Percentiles rank a stretch among this genome's conserved stretches.
Evolutionary conservation across 2,113 vertebrate species (phyloP).

Genomic region (Cheirogaleus medius): DNA sequence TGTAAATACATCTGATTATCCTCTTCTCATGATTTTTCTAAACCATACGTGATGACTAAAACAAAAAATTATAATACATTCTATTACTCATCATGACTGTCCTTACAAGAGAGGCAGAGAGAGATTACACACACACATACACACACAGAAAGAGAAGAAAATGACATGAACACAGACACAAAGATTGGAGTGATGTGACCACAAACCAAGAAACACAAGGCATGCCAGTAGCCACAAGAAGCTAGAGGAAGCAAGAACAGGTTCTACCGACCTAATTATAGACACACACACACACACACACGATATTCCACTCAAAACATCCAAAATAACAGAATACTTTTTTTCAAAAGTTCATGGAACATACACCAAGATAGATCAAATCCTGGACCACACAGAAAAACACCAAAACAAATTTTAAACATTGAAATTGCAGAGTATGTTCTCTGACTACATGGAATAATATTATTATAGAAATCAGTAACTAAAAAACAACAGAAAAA

Average conservation of each 20-base stretch:
- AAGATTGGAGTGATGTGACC: neutral
- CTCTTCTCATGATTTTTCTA: neutral
- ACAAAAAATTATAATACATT: neutral
- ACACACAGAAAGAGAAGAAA: neutral
- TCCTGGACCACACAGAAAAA: neutral
- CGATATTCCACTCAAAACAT: neutral
- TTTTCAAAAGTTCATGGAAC: neutral
- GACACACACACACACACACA: neutral
- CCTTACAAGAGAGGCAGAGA: neutral
- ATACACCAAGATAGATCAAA: neutral
- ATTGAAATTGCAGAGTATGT: neutral
- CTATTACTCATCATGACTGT: neutral
- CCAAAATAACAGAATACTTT: neutral
- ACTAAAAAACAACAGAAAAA: neutral
- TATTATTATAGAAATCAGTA: neutral
- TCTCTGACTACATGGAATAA: neutral
- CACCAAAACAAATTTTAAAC: neutral
- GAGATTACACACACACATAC: neutral
- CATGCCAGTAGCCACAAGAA: neutral
- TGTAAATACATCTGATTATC: neutral
- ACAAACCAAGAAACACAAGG: neutral
- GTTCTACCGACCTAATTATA: neutral
- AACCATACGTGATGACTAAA: neutral
- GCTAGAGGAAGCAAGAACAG: neutral
- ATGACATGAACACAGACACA: neutral